Evolutionary conservation across 2,888 invertebrate genomes (phyloP), one percentile per base, ranked within the genome.

Genomic region (Myopa testacea): DNA sequence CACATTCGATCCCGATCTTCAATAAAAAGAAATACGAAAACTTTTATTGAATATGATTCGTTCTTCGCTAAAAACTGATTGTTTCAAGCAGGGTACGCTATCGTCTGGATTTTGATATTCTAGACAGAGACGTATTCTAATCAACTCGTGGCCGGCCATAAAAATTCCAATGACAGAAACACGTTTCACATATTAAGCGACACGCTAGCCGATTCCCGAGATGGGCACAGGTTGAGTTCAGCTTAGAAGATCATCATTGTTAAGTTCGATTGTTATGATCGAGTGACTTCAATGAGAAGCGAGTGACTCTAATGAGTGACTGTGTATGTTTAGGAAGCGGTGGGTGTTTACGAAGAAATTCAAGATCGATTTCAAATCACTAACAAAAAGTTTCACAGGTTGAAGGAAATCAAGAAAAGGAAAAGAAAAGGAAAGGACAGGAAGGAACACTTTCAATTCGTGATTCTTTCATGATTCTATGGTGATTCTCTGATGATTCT

Each of bases 171-270:
- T 63, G 63, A 14, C 37, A 45, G 16, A 62, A 34, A 73, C 73
- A 73, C 45, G 73, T 73, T 63, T 62, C 45, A 34, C 73, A 73
- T 73, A 45, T 16, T 73, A 73, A 73, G 40, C 45, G 63, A 65
- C 14, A 37, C 8, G 14, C 4, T 65, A n/a, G 62, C 6, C 26
- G 34, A 5, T 2, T 45, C 45, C 45, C 6, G 45, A 45, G 45
- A 45, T 45, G 45, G 45, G 45, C 45, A 45, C 45, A 10, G 7
- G 45, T 45, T 45, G 45, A 10, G 7, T 45, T 45, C 45, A 45
- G 45, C 45, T 40, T 10, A 45, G 3, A 45, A 45, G 45, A 45
- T 45, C 45, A 45, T 45, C 45, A 45, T 45, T 45, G 45, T 26
- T 26, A 26, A 26, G 26, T 26, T 26, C 26, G 26, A 26, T 26